Evolutionary conservation across 2,888 invertebrate species (phyloP), one percentile per base, ranked within the genome.

Genomic region (Cephus rjabovi): DNA sequence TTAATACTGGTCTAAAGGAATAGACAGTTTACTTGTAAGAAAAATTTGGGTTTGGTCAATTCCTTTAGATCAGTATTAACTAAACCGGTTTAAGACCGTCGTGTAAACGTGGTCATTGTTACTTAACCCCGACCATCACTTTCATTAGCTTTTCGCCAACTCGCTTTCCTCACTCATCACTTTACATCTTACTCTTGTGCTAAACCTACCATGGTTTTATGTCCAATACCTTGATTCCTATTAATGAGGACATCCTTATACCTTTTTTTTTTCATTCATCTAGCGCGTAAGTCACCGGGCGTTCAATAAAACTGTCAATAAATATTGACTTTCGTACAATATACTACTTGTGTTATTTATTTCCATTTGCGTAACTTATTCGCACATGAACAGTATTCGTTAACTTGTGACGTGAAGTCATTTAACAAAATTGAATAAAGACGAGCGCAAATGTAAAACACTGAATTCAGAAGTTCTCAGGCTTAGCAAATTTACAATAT

Each of bases 221-320:
- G 9, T 56, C 56, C 56, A 56, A 56, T 23, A 56, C 23, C 56
- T 23, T 56, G 56, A 56, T 23, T 56, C 23, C 56, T 56, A 56
- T 56, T 56, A 56, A 56, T 56, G 2, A 56, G 56, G 23, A 23
- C 9, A 2, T 35, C 56, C 56, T 56, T 56, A 23, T 56, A 9
- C 40, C 40, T 23, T 9, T 56, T 56, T 40, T 56, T 71, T 31
- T 33, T 33, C 71, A 33, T 30, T 71, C 33, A 23, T 71, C 4
- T 71, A 71, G 71, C 56, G 1, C 31, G 15, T 71, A 71, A 71
- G 71, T 34, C 71, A 34, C 71, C 23, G 71, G 34, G 31, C 71
- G 71, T 71, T 71, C 31, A 71, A 71, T 71, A 71, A 71, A 71
- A 71, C n/a, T 1, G 71, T 71, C 71, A 34, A 71, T 23, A 71